Conservation (phyloP, 2,797 vertebrate species). For the Enoplosus armatus region DNA sequence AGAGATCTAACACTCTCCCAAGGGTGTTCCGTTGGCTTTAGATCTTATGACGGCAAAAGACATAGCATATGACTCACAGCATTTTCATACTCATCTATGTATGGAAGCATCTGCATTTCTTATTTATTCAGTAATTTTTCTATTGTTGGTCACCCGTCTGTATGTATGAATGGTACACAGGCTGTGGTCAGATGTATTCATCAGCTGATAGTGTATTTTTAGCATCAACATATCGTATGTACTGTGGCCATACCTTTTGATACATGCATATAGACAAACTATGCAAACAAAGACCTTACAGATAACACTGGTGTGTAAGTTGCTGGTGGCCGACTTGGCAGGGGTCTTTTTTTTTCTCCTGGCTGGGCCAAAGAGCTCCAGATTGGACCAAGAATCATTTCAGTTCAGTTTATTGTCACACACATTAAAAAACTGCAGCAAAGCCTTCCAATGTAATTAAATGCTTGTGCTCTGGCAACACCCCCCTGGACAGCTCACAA, state of each 20-base stretch:
- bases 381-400: constrained; percentile 17
- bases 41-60: not conserved
- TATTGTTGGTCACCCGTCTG: not conserved
- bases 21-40: not conserved
- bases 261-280: not conserved
- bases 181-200: not conserved
- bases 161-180: not conserved
- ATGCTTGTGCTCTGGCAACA: not conserved
- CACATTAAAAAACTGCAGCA: constrained; percentile 19
- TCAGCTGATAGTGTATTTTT: not conserved
- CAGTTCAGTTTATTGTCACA: constrained; percentile 15
- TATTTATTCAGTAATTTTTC: not conserved
- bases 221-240: not conserved
- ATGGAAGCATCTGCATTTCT: not conserved
- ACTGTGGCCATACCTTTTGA: not conserved
- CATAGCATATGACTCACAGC: not conserved
- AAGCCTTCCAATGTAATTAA: constrained; percentile 18
- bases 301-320: not conserved
- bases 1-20: not conserved
- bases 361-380: not conserved
- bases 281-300: not conserved
- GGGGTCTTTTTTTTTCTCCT: not conserved
- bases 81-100: not conserved
- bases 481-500: not conserved
- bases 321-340: constrained; percentile 20